phyloP scores from a whole-genome alignment of 2,888 invertebrate genomes.

The Didymodactylos carnosus region DNA sequence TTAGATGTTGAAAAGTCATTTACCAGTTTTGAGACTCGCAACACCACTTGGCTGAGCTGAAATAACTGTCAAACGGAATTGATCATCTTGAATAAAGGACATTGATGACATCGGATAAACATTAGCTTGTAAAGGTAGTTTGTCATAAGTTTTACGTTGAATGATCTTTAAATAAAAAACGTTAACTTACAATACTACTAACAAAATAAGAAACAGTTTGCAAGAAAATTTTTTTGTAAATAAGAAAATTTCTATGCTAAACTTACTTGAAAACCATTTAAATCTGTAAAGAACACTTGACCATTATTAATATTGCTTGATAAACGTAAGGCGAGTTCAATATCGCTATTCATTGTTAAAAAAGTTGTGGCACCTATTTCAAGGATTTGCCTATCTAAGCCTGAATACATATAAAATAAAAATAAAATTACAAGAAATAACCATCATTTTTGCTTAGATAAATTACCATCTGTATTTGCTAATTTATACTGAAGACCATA shows the following conservation, averaged over 20 bases:
- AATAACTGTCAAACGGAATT: slow-evolving; percentile 25
- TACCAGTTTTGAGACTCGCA: slow-evolving; percentile 30
- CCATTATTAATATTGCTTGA: slow-evolving; percentile 52
- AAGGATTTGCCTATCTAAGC: background rate
- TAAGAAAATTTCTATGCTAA: no score
- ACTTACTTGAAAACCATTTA: slow-evolving; percentile 69
- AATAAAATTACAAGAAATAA: background rate
- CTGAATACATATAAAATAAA: background rate
- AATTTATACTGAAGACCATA: background rate
- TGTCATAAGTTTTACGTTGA: slow-evolving; percentile 56
- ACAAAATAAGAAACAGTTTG: no score
- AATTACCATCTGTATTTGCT: background rate
- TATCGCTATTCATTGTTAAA: background rate
- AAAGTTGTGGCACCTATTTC: background rate
- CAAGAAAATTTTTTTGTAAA: no score
- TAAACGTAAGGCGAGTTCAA: slow-evolving; percentile 69
- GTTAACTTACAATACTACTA: background rate
- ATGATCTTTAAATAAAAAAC: slow-evolving; percentile 26
- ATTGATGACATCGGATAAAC: slow-evolving; percentile 78
- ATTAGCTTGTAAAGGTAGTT: slow-evolving; percentile 81
- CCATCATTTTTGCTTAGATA: no score
- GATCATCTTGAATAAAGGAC: slow-evolving; percentile 58
- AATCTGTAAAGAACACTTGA: slow-evolving; percentile 62
- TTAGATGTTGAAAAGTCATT: background rate
- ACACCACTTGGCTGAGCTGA: slow-evolving; percentile 52